Percentiles rank a stretch among this genome's conserved stretches.
These are phyloP conservation scores for Ginglymostoma cirratum DNA, from an alignment of 2,113 vertebrate species.

Conservation along the genomic window DNA sequence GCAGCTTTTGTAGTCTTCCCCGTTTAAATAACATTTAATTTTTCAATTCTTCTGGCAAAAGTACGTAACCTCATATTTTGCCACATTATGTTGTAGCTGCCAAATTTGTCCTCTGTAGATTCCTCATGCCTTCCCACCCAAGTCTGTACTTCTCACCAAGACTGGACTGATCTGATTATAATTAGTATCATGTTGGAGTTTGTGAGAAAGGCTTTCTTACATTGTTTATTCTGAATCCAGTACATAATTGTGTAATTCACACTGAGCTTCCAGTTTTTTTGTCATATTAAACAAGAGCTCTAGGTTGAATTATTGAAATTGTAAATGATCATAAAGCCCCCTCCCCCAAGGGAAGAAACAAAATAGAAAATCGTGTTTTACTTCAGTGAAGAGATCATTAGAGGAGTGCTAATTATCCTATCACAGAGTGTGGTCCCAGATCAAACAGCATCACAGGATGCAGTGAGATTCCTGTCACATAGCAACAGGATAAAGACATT, in stretches of 20 bases:
- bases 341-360: background rate
- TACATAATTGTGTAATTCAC: background rate
- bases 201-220: background rate
- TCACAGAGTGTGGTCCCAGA: background rate
- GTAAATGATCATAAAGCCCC: background rate
- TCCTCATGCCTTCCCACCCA: too few species aligned
- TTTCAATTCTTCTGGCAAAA: too few species aligned
- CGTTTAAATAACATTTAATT: too few species aligned
- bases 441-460: background rate
- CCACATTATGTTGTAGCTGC: too few species aligned
- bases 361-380: background rate
- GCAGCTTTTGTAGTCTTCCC: too few species aligned
- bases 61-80: too few species aligned
- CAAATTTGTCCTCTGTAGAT: too few species aligned
- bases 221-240: background rate
- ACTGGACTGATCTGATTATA: background rate
- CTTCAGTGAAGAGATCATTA: background rate
- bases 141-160: background rate
- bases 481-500: background rate
- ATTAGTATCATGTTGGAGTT: background rate
- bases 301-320: background rate
- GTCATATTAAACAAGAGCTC: background rate
- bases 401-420: background rate
- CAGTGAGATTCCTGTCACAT: background rate
- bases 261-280: background rate